Base-by-base conservation (phyloP, 2,888 invertebrate species). In the Polydesmus complanatus region DNA sequence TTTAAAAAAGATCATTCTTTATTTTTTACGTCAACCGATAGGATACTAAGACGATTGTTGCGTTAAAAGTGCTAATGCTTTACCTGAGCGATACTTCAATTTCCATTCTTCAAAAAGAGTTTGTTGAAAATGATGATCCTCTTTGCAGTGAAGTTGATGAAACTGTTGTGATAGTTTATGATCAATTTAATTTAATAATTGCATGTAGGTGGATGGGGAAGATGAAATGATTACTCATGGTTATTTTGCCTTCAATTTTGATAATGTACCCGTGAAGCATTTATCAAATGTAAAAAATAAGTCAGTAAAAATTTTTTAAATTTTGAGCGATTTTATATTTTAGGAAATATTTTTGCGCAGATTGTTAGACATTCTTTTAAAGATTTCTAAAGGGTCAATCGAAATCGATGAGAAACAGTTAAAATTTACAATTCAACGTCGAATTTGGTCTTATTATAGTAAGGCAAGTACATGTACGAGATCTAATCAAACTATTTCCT, bases 61-160 rank as follows among this genome's bases (percentile, higher is more conserved):
- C 82, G 3, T 81, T 84, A 65, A 80, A 80, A 37, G 75, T 89
- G 18, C 72, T 91, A 49, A 74, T 89, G 66, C 85, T 88, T 63
- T 93, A 92, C 73, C 75, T 94, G 61, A 86, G 88, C 14, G 87
- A 90, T 68, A 88, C 88, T n/a, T 83, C 92, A 8, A 85, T 88
- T 19, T 85, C 90, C 64, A 91, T 91, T 14, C 76, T 94, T 58
- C 87, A 89, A 70, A 81, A 83, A 68, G 82, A 83, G 69, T 86
- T 92, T 73, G 86, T 91, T 1, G 90, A 91, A 75, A 79, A 82
- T 58, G 83, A 84, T 55, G 86, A 90, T 70, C 88, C 90, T 0
- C 81, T 81, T 66, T 89, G 89, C 23, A 88, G 87, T 69, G 81
- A 82, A 70, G 87, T 88, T 37, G 14, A 37, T 37, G 5, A 14